Evolutionary conservation across 2,888 invertebrate species (phyloP).

Genomic region (Pediacus dermestoides): DNA sequence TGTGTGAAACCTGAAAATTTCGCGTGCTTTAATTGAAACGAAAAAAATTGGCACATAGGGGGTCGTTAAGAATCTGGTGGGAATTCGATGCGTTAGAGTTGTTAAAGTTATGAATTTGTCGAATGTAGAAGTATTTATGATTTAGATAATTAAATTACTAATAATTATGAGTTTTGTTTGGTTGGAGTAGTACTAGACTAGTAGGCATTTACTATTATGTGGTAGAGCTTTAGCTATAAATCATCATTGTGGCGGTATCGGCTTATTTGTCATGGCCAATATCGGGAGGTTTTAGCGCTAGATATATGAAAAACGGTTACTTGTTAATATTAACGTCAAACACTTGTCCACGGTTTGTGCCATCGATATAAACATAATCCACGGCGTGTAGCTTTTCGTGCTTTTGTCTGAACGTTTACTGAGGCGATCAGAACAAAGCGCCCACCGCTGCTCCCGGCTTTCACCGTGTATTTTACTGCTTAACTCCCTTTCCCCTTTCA

Average conservation of each 20-base stretch:
- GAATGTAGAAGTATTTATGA: no score
- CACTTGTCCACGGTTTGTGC: constrained; percentile 37
- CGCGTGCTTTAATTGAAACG: no score
- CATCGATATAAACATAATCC: constrained; percentile 43
- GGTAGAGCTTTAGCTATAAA: constrained; percentile 10
- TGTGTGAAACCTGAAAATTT: no score
- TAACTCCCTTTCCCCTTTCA: constrained; percentile 25
- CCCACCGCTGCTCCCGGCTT: constrained; percentile 38
- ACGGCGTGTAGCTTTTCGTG: constrained; percentile 38
- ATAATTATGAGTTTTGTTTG: constrained; percentile 15
- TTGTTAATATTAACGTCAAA: constrained; percentile 44
- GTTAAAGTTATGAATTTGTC: no score
- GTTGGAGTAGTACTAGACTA: no score
- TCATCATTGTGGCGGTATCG: constrained; percentile 22
- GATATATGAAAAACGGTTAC: constrained; percentile 40
- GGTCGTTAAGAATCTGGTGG: no score
- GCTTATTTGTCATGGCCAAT: constrained; percentile 32
- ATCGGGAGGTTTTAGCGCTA: constrained; percentile 26
- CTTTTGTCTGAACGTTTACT: constrained; percentile 42
- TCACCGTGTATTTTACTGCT: constrained; percentile 43
- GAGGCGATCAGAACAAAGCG: constrained; percentile 45
- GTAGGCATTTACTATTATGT: constrained; percentile 7
- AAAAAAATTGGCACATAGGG: no score
- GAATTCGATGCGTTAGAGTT: no score
- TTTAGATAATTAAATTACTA: constrained; percentile 18